These are phyloP conservation scores for Metopolophium dirhodum DNA, from an alignment of 1,140 invertebrate genomes.

Conservation along the genomic window DNA sequence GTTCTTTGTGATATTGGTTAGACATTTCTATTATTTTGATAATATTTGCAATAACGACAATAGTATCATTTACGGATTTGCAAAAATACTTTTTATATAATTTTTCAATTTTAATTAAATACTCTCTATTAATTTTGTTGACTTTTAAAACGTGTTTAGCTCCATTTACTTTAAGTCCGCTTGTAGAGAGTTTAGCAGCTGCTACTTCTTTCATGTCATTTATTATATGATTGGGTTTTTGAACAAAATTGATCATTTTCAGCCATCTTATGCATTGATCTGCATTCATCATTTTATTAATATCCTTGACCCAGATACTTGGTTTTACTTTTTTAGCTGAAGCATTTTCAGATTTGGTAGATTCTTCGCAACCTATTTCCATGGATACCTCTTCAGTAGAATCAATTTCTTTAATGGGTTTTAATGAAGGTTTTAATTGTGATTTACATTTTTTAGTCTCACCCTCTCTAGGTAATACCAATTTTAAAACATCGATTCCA, in stretches of 20 bases:
- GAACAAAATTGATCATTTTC: no score
- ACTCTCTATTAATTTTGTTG: neutral
- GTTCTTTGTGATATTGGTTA: no score
- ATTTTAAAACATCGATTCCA: neutral
- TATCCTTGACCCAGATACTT: no score
- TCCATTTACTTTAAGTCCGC: no score
- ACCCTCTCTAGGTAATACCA: constrained; percentile 27
- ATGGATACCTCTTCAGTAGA: neutral
- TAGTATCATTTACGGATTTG: constrained; percentile 15
- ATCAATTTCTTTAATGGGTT: no score
- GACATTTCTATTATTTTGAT: constrained; percentile 28
- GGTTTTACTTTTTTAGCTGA: neutral
- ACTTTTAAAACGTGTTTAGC: neutral
- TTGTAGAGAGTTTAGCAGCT: no score
- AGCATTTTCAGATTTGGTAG: neutral
- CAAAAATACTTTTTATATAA: constrained; percentile 29
- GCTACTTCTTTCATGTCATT: neutral
- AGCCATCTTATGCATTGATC: neutral
- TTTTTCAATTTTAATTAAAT: neutral
- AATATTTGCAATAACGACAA: constrained; percentile 40
- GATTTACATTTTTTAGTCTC: neutral
- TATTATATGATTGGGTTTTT: neutral
- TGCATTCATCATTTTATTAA: neutral
- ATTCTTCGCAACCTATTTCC: neutral
- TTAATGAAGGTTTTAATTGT: no score